Base-by-base conservation (phyloP, 2,113 vertebrate species). In the Chascanopsetta lugubris region DNA sequence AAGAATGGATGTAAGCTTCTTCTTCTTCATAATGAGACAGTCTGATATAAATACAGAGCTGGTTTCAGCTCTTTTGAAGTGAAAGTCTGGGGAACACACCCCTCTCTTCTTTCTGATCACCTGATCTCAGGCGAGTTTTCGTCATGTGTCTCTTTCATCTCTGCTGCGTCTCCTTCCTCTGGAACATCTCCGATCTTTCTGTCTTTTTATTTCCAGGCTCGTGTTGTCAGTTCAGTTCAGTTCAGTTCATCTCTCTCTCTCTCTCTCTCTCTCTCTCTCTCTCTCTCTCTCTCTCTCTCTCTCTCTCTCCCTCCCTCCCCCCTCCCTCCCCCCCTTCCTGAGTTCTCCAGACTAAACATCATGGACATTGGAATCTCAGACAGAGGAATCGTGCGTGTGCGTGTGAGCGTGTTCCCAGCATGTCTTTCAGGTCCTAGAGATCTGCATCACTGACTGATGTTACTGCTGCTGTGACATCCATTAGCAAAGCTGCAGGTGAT, bases 271-370 rank as follows among this genome's bases (percentile, higher is more conserved):
- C 38, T n/a, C 1, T 25, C 17, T 26, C 13, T 26, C 29, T 20
- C 21, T 25, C 38, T 48, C 34, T 50, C 46, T 25, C 36, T 51
- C 61, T 29, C 22, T 25, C 2, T 2, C 62, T 22, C 17, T 57
- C 22, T 48, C 51, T 27, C 2, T 1, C 17, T 56, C 21, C 21
- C 25, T 7, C 57, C 27, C 32, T 32, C 48, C 51, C 21, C n/a
- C 15, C 30, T 32, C 21, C 60, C 72, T 56, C 60, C 61, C 65
- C 72, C 56, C 73, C 75, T 75, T 70, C 72, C 18, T 60, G 66
- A 26, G 59, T 48, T 69, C 45, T 63, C 63, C 73, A 87, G 85
- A 87, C 85, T 87, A 85, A 87, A 87, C 85, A 85, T 53, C 61
- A 62, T 2, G 68, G 78, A 79, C 76, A 67, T 54, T n/a, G n/a